Conservation (phyloP, 2,888 invertebrate genomes). For the Caenorhabditis sulstoni region DNA sequence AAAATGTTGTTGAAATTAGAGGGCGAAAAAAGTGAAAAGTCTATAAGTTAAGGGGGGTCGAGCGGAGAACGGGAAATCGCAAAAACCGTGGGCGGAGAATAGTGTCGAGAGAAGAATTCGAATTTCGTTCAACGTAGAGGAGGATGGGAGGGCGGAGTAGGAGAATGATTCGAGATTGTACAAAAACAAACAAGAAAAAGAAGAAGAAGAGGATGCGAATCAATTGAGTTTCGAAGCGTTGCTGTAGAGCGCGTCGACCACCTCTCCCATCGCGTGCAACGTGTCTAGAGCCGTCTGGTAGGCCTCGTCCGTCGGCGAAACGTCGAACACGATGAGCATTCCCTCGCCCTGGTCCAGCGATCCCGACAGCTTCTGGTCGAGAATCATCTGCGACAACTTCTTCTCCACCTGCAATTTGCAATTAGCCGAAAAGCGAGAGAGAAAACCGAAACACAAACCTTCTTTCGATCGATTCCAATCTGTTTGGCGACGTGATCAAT, state of each 20-base stretch:
- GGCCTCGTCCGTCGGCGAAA: slow-evolving; percentile 93
- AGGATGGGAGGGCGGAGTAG: neutral
- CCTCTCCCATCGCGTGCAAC: slow-evolving; percentile 94
- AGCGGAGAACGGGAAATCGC: slow-evolving; percentile 8
- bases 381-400: slow-evolving; percentile 99
- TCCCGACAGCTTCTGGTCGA: slow-evolving; percentile 92
- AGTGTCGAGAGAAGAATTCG: too few relatives aligned
- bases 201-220: slow-evolving; percentile 1
- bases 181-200: slow-evolving; percentile 22
- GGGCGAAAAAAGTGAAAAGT: slow-evolving; percentile 28
- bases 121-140: too few relatives aligned
- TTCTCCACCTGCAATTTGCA: slow-evolving; percentile 87
- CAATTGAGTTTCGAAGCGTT: slow-evolving; percentile 93
- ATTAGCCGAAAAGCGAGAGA: neutral
- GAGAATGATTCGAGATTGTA: slow-evolving; percentile 39
- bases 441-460: too few relatives aligned
- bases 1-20: neutral
- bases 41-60: slow-evolving; percentile 24
- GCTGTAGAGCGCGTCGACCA: slow-evolving; percentile 98
- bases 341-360: slow-evolving; percentile 96
- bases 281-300: slow-evolving; percentile 97
- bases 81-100: slow-evolving; percentile 7
- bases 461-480: slow-evolving; percentile 81
- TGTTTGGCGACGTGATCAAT: slow-evolving; percentile 77
- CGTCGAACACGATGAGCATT: slow-evolving; percentile 97